These are phyloP conservation scores for Malaclemys terrapin DNA, from an alignment of 2,113 vertebrate genomes.

Conservation along the genomic window DNA sequence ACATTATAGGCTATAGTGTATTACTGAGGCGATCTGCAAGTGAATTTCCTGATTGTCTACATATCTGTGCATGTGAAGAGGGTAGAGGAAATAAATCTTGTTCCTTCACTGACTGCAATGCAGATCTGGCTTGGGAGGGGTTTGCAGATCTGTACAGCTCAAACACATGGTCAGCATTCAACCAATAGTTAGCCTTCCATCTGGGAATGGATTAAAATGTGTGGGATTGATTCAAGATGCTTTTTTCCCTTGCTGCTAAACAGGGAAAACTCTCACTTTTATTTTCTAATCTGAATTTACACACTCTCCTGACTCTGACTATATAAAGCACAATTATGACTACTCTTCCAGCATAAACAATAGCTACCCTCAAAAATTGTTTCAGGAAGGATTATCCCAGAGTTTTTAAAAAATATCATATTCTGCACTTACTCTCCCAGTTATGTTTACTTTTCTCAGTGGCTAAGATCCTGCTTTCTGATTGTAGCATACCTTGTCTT, in stretches of 20 bases:
- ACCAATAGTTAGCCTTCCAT: slow-evolving; percentile 55
- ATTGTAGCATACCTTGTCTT: not conserved
- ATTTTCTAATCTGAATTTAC: slow-evolving; percentile 28
- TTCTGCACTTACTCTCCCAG: not conserved
- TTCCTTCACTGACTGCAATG: slow-evolving; percentile 72
- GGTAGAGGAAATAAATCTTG: slow-evolving; percentile 57
- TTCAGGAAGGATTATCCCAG: not conserved
- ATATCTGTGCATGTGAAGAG: not conserved
- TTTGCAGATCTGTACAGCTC: slow-evolving; percentile 34
- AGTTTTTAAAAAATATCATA: not conserved
- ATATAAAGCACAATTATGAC: slow-evolving; percentile 17
- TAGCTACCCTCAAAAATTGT: not conserved
- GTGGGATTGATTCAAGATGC: not conserved
- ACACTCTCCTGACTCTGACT: not conserved
- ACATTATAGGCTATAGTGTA: slow-evolving; percentile 14
- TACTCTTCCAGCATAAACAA: slow-evolving; percentile 14
- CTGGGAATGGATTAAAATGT: slow-evolving; percentile 33
- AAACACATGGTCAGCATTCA: slow-evolving; percentile 31
- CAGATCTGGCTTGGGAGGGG: slow-evolving; percentile 73
- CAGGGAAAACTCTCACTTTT: not conserved
- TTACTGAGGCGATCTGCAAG: not conserved
- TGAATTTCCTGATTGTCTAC: slow-evolving; percentile 37
- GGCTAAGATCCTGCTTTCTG: slow-evolving; percentile 12
- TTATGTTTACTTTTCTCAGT: not conserved
- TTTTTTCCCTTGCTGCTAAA: slow-evolving; percentile 23